A percentile compares a stretch with the other conserved stretches of the same genome.
Conservation (phyloP, 2,797 vertebrate species). For the Sebastes steindachneri region DNA sequence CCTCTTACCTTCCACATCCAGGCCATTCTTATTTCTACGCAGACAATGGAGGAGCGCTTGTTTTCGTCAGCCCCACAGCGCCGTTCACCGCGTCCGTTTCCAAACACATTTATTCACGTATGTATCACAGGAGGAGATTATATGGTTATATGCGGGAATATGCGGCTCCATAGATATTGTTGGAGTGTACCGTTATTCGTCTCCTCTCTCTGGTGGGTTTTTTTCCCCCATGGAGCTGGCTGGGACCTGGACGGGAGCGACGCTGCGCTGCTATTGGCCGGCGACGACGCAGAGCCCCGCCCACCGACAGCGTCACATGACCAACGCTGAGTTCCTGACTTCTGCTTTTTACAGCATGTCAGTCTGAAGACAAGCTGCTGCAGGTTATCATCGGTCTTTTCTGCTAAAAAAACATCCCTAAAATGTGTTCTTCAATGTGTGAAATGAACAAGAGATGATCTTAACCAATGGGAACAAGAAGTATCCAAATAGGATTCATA, state of each 20-base stretch:
- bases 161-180: conserved; percentile 77
- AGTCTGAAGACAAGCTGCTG: not conserved
- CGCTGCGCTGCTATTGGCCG: conserved; percentile 82
- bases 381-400: not conserved
- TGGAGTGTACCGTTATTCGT: conserved; percentile 84
- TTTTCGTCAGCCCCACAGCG: conserved; percentile 62
- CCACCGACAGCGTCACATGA: conserved; percentile 78
- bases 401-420: no score
- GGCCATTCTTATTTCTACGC: conserved; percentile 89
- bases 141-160: conserved; percentile 55
- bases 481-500: not conserved
- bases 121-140: conserved; percentile 40
- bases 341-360: not conserved
- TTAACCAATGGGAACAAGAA: not conserved
- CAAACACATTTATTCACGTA: conserved; percentile 23
- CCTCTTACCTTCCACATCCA: conserved; percentile 95
- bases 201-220: conserved; percentile 61
- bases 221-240: conserved; percentile 59
- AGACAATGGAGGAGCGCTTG: conserved; percentile 70
- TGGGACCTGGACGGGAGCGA: conserved; percentile 60
- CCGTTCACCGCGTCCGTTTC: conserved; percentile 39
- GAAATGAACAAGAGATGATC: not conserved
- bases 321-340: conserved; percentile 65
- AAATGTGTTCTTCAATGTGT: not conserved
- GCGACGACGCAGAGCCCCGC: conserved; percentile 75